These are phyloP conservation scores for Darevskia nairensis DNA, from an alignment of 2,797 vertebrate genomes.

Conservation along the genomic window DNA sequence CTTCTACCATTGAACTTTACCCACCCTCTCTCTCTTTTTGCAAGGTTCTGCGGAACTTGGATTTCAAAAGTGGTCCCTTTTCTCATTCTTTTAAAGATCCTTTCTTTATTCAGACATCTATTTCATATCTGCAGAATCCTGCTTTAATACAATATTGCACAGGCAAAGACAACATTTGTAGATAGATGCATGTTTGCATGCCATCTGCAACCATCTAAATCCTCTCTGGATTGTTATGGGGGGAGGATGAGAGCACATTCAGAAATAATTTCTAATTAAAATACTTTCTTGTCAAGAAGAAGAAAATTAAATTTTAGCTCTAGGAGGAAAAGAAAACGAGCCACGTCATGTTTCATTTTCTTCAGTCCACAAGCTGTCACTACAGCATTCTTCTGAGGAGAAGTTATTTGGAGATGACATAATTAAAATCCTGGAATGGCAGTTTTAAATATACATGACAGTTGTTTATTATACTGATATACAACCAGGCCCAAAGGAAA, in stretches of 20 bases:
- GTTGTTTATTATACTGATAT: conserved; percentile 74
- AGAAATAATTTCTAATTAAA: conserved; percentile 78
- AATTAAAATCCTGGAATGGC: conserved; percentile 72
- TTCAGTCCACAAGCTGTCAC: conserved; percentile 66
- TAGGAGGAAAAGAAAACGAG: conserved; percentile 65
- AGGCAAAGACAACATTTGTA: conserved; percentile 27
- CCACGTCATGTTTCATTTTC: conserved; percentile 74
- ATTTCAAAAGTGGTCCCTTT: not conserved
- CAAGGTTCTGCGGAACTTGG: not conserved
- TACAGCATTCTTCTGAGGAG: conserved; percentile 68
- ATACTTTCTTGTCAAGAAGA: conserved; percentile 69
- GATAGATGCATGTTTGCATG: not conserved
- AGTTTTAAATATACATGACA: conserved; percentile 74
- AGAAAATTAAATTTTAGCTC: conserved; percentile 74
- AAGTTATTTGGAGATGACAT: conserved; percentile 73
- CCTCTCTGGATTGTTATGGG: not conserved
- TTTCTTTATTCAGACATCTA: conserved; percentile 30
- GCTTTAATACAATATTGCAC: conserved; percentile 55
- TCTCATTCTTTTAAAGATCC: not conserved
- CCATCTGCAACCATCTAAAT: conserved; percentile 33
- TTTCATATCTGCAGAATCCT: conserved; percentile 46
- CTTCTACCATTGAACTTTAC: too few species aligned
- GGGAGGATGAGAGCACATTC: conserved; percentile 54
- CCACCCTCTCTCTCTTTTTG: too few species aligned
- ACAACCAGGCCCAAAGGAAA: conserved; percentile 33